phyloP scores from a whole-genome alignment of 2,797 vertebrate genomes.

The Sebastes nivosus region DNA sequence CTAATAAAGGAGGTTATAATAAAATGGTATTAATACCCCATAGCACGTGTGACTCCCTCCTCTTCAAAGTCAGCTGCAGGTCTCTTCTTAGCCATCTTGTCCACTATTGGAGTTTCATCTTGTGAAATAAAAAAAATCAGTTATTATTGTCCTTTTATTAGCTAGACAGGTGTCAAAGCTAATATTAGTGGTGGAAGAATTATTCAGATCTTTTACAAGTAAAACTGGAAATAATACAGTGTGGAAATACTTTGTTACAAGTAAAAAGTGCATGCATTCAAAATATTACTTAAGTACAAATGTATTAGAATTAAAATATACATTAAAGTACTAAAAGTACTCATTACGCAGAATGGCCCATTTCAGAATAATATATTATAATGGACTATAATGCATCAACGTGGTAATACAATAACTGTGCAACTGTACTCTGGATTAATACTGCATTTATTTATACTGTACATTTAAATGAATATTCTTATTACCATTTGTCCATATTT shows the following conservation, averaged over 20 bases:
- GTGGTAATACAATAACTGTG: not conserved
- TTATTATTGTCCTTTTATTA: not conserved
- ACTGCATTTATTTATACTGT: not conserved
- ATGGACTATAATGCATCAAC: not conserved
- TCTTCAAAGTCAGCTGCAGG: conserved; percentile 57
- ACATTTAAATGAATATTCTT: not conserved
- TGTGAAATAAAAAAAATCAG: not conserved
- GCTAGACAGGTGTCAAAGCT: too few species aligned
- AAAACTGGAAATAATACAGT: too few species aligned
- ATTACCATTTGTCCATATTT: not conserved
- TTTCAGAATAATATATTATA: not conserved
- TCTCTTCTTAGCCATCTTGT: conserved; percentile 76
- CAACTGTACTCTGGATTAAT: not conserved
- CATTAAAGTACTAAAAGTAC: not conserved
- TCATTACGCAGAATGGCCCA: not conserved
- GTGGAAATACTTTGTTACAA: not conserved
- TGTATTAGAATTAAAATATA: not conserved
- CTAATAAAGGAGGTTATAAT: not conserved
- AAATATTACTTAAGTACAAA: not conserved
- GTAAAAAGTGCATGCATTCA: too few species aligned
- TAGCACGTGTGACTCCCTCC: conserved; percentile 26
- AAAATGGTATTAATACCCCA: conserved; percentile 59
- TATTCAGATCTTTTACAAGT: not conserved
- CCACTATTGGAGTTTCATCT: conserved; percentile 66
- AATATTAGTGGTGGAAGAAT: not conserved